These are phyloP conservation scores for Hypsibius dujardini DNA, from an alignment of 1,140 invertebrate species.

Conservation along the genomic window DNA sequence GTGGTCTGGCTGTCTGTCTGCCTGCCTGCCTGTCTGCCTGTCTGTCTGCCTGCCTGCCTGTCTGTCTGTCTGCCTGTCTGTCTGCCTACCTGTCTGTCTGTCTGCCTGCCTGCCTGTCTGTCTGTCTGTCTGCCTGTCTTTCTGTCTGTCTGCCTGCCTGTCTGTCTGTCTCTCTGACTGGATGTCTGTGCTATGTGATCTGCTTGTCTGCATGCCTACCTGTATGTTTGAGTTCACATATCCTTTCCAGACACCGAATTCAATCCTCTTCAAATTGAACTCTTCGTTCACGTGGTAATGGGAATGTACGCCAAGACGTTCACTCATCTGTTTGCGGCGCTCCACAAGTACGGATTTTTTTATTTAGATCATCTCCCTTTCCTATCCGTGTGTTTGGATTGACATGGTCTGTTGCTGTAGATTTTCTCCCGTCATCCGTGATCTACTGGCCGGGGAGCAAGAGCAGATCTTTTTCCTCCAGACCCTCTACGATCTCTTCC, in stretches of 20 bases:
- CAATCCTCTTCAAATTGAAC: constrained; percentile 82
- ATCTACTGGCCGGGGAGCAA: constrained; percentile 7
- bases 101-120: too few relatives aligned
- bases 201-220: background rate
- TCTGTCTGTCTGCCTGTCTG: too few relatives aligned
- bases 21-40: too few relatives aligned
- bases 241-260: constrained; percentile 20
- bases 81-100: too few relatives aligned
- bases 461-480: constrained; percentile 15
- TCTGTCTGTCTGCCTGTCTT: too few relatives aligned
- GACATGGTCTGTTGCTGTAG: background rate
- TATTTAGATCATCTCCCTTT: background rate
- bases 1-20: background rate
- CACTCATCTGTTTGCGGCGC: constrained; percentile 89
- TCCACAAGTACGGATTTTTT: constrained; percentile 51
- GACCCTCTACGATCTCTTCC: constrained; percentile 21
- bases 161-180: background rate
- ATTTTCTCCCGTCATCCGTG: background rate
- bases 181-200: background rate
- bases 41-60: too few relatives aligned
- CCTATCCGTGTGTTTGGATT: constrained; percentile 12
- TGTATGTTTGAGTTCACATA: too few relatives aligned
- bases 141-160: too few relatives aligned
- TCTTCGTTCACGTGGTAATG: constrained; percentile 83
- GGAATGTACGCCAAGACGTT: constrained; percentile 88